Evolutionary conservation across 2,797 vertebrate species (phyloP).

Genomic region (Chaetophractus vellerosus): DNA sequence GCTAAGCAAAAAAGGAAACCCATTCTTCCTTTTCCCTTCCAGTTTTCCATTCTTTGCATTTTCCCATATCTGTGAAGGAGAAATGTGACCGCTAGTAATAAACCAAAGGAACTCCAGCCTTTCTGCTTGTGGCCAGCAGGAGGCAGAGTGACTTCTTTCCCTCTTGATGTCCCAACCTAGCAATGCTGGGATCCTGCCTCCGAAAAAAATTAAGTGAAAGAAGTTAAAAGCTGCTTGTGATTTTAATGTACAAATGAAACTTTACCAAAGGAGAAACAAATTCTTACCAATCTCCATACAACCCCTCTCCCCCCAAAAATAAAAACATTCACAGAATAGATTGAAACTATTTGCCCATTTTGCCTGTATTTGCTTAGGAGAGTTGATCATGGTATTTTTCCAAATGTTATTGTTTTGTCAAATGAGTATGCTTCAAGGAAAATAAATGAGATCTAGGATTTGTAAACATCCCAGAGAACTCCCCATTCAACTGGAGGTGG

Average conservation of each 20-base stretch:
- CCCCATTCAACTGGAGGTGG: not conserved
- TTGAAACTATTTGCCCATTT: not conserved
- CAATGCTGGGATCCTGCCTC: not conserved
- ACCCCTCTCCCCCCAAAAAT: too few species aligned
- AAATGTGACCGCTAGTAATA: not conserved
- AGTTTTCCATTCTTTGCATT: conserved; percentile 5
- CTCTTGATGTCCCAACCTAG: not conserved
- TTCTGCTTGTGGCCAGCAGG: conserved; percentile 66
- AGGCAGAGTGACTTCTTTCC: conserved; percentile 6
- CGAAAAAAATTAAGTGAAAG: not conserved
- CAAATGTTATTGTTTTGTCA: not conserved
- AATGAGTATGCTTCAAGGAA: not conserved
- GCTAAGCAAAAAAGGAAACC: not conserved
- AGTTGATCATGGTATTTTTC: not conserved
- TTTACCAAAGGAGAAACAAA: not conserved
- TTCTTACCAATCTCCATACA: not conserved
- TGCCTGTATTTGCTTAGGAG: conserved; percentile 7
- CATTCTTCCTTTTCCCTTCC: not conserved
- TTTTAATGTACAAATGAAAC: not conserved
- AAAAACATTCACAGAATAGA: not conserved
- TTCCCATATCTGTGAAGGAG: not conserved
- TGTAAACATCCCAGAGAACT: not conserved
- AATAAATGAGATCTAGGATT: not conserved
- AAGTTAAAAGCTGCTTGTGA: not conserved
- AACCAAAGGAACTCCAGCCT: not conserved